phyloP scores from a whole-genome alignment of 2,888 invertebrate genomes.

The Chirona hameri region DNA sequence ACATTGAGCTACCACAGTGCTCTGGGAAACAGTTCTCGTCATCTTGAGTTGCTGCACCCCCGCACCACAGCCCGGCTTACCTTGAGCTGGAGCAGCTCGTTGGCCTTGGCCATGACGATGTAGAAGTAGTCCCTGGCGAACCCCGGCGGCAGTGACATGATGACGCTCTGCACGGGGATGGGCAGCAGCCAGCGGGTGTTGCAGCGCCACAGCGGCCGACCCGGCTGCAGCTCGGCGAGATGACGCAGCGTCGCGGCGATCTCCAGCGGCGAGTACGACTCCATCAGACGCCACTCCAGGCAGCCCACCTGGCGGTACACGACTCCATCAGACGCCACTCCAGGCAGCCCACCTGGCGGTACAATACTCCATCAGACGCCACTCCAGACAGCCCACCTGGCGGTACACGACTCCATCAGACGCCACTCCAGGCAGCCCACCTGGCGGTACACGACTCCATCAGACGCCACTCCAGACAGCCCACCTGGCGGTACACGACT shows the following conservation, averaged over 20 bases:
- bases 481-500: too few species aligned
- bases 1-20: too few species aligned
- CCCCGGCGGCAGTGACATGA: slow-evolving; percentile 37
- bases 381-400: not conserved
- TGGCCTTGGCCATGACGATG: slow-evolving; percentile 38
- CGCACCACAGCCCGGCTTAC: slow-evolving; percentile 25
- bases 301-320: not conserved
- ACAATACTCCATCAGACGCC: not conserved
- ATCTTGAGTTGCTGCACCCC: too few species aligned
- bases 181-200: slow-evolving; percentile 38
- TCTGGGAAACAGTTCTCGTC: too few species aligned
- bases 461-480: too few species aligned
- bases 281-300: slow-evolving; percentile 22
- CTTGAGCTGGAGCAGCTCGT: slow-evolving; percentile 38
- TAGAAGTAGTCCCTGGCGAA: slow-evolving; percentile 37
- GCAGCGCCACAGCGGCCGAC: not conserved
- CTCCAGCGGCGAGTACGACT: slow-evolving; percentile 5
- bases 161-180: slow-evolving; percentile 38
- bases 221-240: not conserved
- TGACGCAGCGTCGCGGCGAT: not conserved
- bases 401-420: too few species aligned
- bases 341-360: not conserved
- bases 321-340: too few species aligned
- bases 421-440: too few species aligned
- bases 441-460: too few species aligned